Base-by-base conservation (phyloP, 2,113 vertebrate genomes). In the Gambusia holbrooki region DNA sequence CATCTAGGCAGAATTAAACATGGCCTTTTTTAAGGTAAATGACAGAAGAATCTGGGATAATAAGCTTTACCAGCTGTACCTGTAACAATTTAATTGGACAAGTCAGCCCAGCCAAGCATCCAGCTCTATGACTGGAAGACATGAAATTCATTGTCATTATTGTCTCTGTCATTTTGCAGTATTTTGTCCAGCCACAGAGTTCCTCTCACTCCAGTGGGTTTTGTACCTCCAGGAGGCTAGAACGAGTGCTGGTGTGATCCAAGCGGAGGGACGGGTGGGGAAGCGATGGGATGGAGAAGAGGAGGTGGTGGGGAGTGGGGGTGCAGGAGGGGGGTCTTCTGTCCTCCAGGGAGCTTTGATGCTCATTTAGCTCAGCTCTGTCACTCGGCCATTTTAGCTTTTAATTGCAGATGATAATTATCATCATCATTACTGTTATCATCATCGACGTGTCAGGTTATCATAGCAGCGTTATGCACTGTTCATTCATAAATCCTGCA, bases 101-200 rank as follows among this genome's bases (percentile, higher is more conserved):
- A 96, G 96, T 98, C 97, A 97, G 97, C 96, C 95, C 96, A 97
- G 95, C 95, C 96, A 95, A 97, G 96, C 96, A 95, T 97, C 96
- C 94, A 95, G 93, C 95, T 94, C 93, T 79, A 95, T 99, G 97
- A 96, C 97, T 98, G 94, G 94, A 94, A 98, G 97, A 97, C 97
- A 97, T 97, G 96, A 97, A 98, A 98, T 97, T 98, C 96, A 97
- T 97, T 97, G 97, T 98, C 97, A 96, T 97, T 97, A 98, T 96
- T 96, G 97, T 98, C 96, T 93, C 96, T 97, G 96, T 99, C 97
- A 98, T 97, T 97, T 97, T 95, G 96, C 96, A 96, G 96, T 96
- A 96, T 97, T 98, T 96, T 97, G 96, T 97, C 95, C 95, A 86
- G 93, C 95, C 93, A 92, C 89, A 95, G 96, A 96, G 95, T 97